phyloP scores from a whole-genome alignment of 2,113 vertebrate species.

The Scalopus aquaticus region DNA sequence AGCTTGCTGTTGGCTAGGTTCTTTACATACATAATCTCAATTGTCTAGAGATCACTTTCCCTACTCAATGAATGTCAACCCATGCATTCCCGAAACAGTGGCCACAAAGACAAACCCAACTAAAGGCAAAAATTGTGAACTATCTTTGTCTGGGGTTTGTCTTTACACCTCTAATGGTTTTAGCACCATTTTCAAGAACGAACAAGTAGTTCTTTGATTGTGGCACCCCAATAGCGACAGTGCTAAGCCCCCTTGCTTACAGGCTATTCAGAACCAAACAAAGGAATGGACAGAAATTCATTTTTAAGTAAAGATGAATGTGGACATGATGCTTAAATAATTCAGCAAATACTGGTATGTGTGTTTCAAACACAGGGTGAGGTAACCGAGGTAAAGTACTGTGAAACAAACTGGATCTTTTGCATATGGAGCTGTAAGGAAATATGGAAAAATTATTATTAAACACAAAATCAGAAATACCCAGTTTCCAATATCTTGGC shows the following conservation, averaged over 20 bases:
- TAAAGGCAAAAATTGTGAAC: too few species aligned
- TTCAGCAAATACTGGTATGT: neutral
- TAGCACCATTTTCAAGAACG: neutral
- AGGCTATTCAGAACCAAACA: neutral
- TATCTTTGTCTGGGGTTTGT: too few species aligned
- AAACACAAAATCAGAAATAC: neutral
- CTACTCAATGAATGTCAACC: too few species aligned
- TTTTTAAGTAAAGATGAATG: neutral
- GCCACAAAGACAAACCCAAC: too few species aligned
- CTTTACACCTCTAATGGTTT: too few species aligned
- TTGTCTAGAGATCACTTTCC: too few species aligned
- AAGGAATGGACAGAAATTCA: neutral
- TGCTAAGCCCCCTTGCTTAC: neutral
- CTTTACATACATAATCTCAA: too few species aligned
- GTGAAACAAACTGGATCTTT: neutral
- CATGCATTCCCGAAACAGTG: too few species aligned
- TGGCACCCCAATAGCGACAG: neutral
- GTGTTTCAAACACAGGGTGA: neutral
- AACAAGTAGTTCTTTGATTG: neutral
- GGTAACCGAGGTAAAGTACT: neutral
- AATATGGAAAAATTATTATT: neutral
- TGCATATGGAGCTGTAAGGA: neutral
- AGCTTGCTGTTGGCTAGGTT: too few species aligned
- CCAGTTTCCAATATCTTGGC: neutral
- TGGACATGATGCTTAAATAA: neutral